Evolutionary conservation across 2,888 invertebrate species (phyloP).

Genomic region (Acrocera orbiculus): DNA sequence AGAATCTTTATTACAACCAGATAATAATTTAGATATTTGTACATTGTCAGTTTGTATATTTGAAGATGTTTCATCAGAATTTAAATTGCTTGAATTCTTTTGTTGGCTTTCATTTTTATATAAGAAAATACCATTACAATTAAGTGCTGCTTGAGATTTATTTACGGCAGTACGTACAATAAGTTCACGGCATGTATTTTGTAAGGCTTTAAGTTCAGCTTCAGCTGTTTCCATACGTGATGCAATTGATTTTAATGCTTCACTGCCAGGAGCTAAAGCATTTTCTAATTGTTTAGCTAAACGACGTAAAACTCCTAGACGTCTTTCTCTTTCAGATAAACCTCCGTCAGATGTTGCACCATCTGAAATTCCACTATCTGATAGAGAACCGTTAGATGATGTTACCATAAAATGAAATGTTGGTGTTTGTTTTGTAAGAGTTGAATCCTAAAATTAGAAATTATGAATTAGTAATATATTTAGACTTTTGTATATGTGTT

Average conservation of each 20-base stretch:
- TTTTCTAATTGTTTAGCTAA: slow-evolving; percentile 46
- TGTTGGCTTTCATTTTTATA: slow-evolving; percentile 8
- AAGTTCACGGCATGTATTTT: slow-evolving; percentile 46
- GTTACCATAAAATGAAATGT: too few relatives aligned
- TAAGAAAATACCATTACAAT: background rate
- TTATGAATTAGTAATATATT: too few relatives aligned
- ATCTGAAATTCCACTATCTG: slow-evolving; percentile 58
- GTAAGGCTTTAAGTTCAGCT: slow-evolving; percentile 44
- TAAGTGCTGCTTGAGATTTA: slow-evolving; percentile 13
- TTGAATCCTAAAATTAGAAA: slow-evolving; percentile 4
- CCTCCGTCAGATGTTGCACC: slow-evolving; percentile 56
- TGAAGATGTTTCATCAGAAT: background rate
- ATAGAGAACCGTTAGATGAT: slow-evolving; percentile 40
- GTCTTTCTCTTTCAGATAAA: slow-evolving; percentile 42
- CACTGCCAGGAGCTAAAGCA: slow-evolving; percentile 48
- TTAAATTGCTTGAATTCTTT: slow-evolving; percentile 3
- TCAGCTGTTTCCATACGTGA: slow-evolving; percentile 48
- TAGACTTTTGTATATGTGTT: too few relatives aligned
- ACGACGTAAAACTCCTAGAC: slow-evolving; percentile 44
- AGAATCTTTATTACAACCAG: slow-evolving; percentile 6
- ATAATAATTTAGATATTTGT: background rate
- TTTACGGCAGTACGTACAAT: slow-evolving; percentile 32
- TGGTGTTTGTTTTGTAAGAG: slow-evolving; percentile 24
- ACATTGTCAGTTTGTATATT: slow-evolving; percentile 3
- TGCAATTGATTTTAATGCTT: slow-evolving; percentile 43